Evolutionary conservation across 2,888 invertebrate species (phyloP).

Genomic region (Leuctra nigra): DNA sequence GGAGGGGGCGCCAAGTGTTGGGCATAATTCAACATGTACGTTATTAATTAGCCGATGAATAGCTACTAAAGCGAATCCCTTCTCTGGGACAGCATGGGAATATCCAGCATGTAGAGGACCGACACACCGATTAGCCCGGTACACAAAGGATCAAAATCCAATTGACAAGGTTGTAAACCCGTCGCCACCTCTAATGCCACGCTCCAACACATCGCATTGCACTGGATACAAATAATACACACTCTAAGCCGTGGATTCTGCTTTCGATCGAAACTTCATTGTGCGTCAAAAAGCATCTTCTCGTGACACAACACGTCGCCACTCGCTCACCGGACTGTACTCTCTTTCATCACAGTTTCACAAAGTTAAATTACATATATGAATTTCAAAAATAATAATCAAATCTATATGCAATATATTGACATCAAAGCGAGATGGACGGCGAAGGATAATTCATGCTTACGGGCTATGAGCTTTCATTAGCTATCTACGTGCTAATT

Average conservation of each 20-base stretch:
- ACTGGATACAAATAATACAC: no score
- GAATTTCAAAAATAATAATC: constrained; percentile 15
- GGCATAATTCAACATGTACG: constrained; percentile 8
- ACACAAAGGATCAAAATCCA: constrained; percentile 19
- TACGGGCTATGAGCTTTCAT: neutral
- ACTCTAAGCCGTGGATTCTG: no score
- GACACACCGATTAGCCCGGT: constrained; percentile 18
- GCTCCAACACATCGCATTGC: no score
- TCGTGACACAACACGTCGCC: no score
- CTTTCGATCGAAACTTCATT: no score
- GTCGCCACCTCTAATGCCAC: constrained; percentile 6
- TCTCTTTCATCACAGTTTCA: no score
- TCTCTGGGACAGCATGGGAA: constrained; percentile 3
- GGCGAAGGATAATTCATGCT: constrained; percentile 10
- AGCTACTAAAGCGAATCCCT: constrained; percentile 15
- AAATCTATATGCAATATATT: constrained; percentile 13
- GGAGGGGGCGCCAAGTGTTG: constrained; percentile 6
- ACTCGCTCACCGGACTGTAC: no score
- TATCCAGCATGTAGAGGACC: neutral
- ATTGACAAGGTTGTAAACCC: constrained; percentile 19
- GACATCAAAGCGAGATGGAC: neutral
- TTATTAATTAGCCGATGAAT: constrained; percentile 17
- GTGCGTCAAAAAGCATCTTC: no score
- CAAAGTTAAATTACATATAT: constrained; percentile 13
- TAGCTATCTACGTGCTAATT: neutral